Evolutionary conservation across 1,140 invertebrate genomes (phyloP), one percentile per base, ranked within the genome.

Genomic region (Reticulitermes speratus): DNA sequence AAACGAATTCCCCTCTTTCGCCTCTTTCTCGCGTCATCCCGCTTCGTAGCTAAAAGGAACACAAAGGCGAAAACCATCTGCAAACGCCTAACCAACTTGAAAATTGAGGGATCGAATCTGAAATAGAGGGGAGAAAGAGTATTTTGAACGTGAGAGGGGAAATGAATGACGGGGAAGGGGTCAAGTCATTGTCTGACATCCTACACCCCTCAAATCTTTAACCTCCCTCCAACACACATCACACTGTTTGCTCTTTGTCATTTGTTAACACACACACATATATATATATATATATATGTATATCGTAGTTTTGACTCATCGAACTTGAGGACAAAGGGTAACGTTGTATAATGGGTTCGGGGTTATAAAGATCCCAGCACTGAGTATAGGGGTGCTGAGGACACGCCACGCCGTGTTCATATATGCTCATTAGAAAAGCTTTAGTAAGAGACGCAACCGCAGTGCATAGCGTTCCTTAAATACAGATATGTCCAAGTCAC

Each of bases 21-120:
- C n/a, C 65, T 75, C 65, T 75, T 30, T 75, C n/a, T 75, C 65
- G n/a, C 25, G 25, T 75, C 65, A 75, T 75, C 65, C 65, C 25
- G 65, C 65, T 75, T 75, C 65, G 21, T n/a, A 65, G 59, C 65
- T 75, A 30, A 75, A 75, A 75, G 65, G 65, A 75, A 75, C 65
- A 75, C 65, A 75, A 75, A 75, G 65, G 65, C 65, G 65, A 75
- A 75, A 75, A 75, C 65, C 65, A 75, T 75, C 65, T 75, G 65
- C 65, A 75, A 75, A 75, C 65, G 65, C 65, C 65, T 75, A 75
- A 75, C 65, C 65, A 75, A 75, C 65, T 75, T 75, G 65, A 75
- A 75, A 75, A 75, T 75, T 75, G 65, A 75, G 65, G 65, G 65
- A 75, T 75, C 65, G 25, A 75, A 75, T 75, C 65, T 75, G 65